These are phyloP conservation scores for Hypsopygia costalis DNA, from an alignment of 2,888 invertebrate genomes.

Conservation along the genomic window DNA sequence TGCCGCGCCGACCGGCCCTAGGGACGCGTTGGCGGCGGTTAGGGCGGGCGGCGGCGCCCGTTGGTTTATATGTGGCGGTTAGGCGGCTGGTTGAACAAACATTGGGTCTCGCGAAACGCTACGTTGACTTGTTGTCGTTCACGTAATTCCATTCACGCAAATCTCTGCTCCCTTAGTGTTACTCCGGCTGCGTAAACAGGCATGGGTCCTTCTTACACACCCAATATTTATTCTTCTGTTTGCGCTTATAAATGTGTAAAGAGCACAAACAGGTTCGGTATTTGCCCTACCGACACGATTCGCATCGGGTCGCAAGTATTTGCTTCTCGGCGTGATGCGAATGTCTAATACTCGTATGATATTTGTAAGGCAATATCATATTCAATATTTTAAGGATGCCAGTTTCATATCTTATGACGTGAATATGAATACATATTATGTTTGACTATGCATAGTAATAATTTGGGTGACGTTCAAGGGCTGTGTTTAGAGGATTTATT, in stretches of 20 bases:
- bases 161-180: constrained; percentile 13
- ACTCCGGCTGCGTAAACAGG: not conserved
- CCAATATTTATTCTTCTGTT: constrained; percentile 15
- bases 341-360: constrained; percentile 4
- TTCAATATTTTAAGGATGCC: too few relatives aligned
- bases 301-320: not conserved
- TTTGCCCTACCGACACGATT: constrained; percentile 11
- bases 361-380: constrained; percentile 3
- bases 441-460: too few relatives aligned
- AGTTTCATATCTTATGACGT: too few relatives aligned
- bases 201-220: constrained; percentile 1
- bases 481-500: too few relatives aligned
- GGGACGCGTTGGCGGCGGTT: not conserved
- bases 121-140: constrained; percentile 2
- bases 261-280: constrained; percentile 10
- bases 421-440: too few relatives aligned
- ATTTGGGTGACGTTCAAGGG: too few relatives aligned
- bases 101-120: constrained; percentile 18
- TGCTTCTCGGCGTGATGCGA: constrained; percentile 7
- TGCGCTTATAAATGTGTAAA: constrained; percentile 10
- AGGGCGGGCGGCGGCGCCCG: not conserved
- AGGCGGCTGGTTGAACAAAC: constrained; percentile 18
- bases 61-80: not conserved
- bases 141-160: constrained; percentile 17
- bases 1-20: not conserved